Percentiles rank a stretch among this genome's conserved stretches.
These are phyloP conservation scores for Xylota segnis DNA, from an alignment of 2,888 invertebrate species.

Conservation along the genomic window DNA sequence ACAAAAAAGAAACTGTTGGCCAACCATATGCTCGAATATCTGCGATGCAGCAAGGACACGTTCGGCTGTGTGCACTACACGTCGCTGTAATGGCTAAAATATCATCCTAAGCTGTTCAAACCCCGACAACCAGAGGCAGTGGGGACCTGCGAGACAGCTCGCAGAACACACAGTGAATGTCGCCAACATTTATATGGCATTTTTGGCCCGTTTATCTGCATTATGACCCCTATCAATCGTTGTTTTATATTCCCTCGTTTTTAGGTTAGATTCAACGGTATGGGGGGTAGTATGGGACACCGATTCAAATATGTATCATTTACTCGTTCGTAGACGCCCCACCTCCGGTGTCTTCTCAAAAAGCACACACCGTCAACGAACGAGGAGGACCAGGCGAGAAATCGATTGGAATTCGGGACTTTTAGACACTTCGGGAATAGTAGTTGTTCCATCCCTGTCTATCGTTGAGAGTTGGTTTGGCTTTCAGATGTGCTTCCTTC, in stretches of 20 bases:
- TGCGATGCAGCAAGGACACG: conserved; percentile 56
- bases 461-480: conserved; percentile 12
- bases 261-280: conserved; percentile 15
- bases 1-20: conserved; percentile 26
- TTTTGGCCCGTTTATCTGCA: conserved; percentile 75
- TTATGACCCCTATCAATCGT: conserved; percentile 76
- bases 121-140: conserved; percentile 1
- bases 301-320: conserved; percentile 53
- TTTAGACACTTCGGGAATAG: conserved; percentile 53
- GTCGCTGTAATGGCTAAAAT: conserved; percentile 70
- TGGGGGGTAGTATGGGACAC: conserved; percentile 8
- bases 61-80: conserved; percentile 61
- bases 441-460: conserved; percentile 44
- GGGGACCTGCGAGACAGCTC: not conserved
- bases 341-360: conserved; percentile 26
- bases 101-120: conserved; percentile 56
- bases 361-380: conserved; percentile 13
- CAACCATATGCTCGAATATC: conserved; percentile 52
- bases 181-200: conserved; percentile 69
- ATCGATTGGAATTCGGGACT: conserved; percentile 67
- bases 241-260: conserved; percentile 64
- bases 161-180: conserved; percentile 55
- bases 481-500: too few relatives aligned
- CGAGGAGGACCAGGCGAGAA: conserved; percentile 25
- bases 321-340: conserved; percentile 5